These are phyloP conservation scores for Papilio aristodemus DNA, from an alignment of 1,140 invertebrate species.

Conservation along the genomic window DNA sequence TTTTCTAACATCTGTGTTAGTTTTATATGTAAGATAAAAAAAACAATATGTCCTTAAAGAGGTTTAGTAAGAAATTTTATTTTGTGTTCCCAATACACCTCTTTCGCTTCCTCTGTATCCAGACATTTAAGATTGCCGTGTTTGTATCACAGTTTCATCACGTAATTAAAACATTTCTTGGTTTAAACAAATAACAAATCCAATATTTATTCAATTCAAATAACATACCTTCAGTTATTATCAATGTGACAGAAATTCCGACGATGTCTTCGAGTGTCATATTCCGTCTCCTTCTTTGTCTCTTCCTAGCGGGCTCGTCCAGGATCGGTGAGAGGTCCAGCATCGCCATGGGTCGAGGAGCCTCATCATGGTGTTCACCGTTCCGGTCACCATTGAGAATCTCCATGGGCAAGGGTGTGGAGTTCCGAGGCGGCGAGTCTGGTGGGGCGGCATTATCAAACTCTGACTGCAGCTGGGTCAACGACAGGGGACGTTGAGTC, in stretches of 20 bases:
- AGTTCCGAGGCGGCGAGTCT: constrained; percentile 39
- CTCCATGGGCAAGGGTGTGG: constrained; percentile 33
- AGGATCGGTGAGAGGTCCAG: constrained; percentile 26
- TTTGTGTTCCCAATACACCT: too few relatives aligned
- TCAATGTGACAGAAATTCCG: constrained; percentile 36
- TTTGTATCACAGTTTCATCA: too few relatives aligned
- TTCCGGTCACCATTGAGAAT: background rate
- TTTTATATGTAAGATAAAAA: too few relatives aligned
- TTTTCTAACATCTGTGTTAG: too few relatives aligned
- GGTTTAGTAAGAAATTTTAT: too few relatives aligned
- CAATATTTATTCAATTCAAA: background rate
- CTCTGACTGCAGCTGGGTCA: constrained; percentile 54
- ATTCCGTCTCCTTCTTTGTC: constrained; percentile 46
- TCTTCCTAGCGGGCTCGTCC: constrained; percentile 34
- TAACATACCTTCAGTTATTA: constrained; percentile 44
- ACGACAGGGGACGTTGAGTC: constrained; percentile 41
- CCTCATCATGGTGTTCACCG: background rate
- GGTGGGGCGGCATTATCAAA: constrained; percentile 52
- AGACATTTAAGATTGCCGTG: too few relatives aligned
- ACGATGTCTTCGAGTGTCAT: constrained; percentile 36
- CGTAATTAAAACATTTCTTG: too few relatives aligned
- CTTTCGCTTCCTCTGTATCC: too few relatives aligned
- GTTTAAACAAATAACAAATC: background rate
- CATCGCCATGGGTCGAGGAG: constrained; percentile 17
- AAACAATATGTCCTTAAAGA: too few relatives aligned